These are phyloP conservation scores for Cephalotes varians DNA, from an alignment of 2,888 invertebrate genomes.

Conservation along the genomic window DNA sequence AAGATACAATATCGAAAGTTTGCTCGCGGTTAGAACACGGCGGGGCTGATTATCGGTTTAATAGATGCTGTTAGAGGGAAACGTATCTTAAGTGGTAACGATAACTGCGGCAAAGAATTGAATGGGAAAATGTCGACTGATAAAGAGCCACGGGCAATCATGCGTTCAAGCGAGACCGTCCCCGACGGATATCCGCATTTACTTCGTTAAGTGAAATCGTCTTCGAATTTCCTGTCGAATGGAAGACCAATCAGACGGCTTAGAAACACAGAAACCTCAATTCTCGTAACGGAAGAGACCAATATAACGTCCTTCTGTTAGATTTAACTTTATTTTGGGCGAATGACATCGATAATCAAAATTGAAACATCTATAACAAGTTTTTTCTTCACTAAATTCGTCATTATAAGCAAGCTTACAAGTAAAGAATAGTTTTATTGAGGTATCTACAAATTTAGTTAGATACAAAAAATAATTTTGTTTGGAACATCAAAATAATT, in stretches of 20 bases:
- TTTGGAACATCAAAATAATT: no score
- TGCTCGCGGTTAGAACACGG: background rate
- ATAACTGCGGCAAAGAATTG: background rate
- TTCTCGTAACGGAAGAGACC: constrained; percentile 18
- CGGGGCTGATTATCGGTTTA: background rate
- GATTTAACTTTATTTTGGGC: background rate
- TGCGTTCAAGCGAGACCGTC: background rate
- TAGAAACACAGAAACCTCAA: constrained; percentile 32
- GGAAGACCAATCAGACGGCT: constrained; percentile 25
- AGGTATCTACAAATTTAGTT: no score
- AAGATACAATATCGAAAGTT: constrained; percentile 33
- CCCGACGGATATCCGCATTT: constrained; percentile 20
- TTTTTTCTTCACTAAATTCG: background rate
- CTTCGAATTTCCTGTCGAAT: constrained; percentile 36
- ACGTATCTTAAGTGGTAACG: constrained; percentile 8
- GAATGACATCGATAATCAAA: background rate
- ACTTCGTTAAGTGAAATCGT: constrained; percentile 39
- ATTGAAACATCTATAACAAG: background rate
- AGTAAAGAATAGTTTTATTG: no score
- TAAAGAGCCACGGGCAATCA: constrained; percentile 36
- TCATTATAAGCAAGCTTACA: background rate
- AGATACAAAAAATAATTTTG: no score
- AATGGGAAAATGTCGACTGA: constrained; percentile 41
- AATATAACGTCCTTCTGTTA: background rate
- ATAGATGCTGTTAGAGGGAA: constrained; percentile 24